These are phyloP conservation scores for Gyrodactylus bullatarudis DNA, from an alignment of 1,140 invertebrate genomes.

Conservation along the genomic window DNA sequence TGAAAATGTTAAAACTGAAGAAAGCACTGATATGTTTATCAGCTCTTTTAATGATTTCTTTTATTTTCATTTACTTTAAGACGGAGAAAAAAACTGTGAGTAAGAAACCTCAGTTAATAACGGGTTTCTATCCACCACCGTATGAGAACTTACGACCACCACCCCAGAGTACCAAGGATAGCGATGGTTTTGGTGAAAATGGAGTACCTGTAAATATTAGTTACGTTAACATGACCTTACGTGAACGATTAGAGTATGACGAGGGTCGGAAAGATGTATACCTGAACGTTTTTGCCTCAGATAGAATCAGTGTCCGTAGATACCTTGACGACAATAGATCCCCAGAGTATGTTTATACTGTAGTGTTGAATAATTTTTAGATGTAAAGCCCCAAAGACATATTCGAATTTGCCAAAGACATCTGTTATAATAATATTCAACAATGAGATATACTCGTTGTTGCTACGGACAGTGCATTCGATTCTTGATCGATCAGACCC, in stretches of 20 bases:
- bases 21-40: no score
- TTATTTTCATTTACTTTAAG: no score
- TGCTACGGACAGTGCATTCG: conserved; percentile 47
- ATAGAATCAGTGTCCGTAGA: conserved; percentile 5
- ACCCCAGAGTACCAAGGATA: background rate
- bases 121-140: background rate
- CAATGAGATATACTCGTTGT: conserved; percentile 62
- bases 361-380: background rate
- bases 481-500: conserved; percentile 44
- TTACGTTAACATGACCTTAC: background rate
- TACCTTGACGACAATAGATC: background rate
- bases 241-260: conserved; percentile 3
- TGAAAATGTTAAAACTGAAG: no score
- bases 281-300: background rate
- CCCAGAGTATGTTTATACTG: background rate
- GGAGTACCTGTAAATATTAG: background rate
- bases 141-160: background rate
- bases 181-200: background rate
- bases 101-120: no score
- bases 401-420: conserved; percentile 12
- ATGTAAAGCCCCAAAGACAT: background rate
- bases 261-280: background rate
- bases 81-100: no score
- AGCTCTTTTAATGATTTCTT: no score
- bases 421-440: conserved; percentile 59